A percentile compares a stretch with the other conserved stretches of the same genome.
Evolutionary conservation across 35 echinoderm and acorn worm species (phyloP).

Genomic region (Hemicentrotus pulcherrimus): DNA sequence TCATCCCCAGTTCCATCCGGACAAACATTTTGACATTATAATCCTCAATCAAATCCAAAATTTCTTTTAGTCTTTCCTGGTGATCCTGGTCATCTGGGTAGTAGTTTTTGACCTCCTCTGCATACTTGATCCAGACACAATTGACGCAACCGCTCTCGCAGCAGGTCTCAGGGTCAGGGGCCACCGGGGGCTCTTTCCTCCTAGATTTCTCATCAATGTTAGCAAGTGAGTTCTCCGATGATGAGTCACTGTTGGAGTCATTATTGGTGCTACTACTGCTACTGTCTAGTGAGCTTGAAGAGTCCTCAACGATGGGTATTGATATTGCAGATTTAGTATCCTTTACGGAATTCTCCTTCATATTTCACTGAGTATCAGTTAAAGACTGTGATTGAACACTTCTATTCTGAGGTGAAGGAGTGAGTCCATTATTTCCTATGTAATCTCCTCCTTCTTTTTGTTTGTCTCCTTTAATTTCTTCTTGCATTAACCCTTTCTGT

Average conservation of each 20-base stretch:
- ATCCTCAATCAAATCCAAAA: constrained; percentile 82
- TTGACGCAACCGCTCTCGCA: constrained; percentile 94
- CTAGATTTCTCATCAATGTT: background rate
- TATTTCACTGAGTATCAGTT: background rate
- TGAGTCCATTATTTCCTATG: background rate
- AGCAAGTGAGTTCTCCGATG: background rate
- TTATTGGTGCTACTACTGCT: background rate
- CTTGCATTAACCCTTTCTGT: background rate
- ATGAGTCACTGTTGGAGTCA: background rate
- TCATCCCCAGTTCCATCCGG: constrained; percentile 79
- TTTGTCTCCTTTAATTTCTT: background rate
- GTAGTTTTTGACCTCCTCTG: constrained; percentile 74
- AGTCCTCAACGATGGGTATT: background rate
- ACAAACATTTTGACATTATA: constrained; percentile 93
- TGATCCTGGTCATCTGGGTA: constrained; percentile 50
- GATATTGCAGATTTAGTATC: background rate
- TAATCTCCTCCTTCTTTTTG: background rate
- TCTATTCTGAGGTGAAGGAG: background rate
- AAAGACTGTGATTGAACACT: background rate
- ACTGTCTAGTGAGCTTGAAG: background rate
- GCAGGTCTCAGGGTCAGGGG: constrained; percentile 94
- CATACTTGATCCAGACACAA: constrained; percentile 97
- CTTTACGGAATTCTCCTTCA: background rate
- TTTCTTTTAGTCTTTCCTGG: constrained; percentile 69
- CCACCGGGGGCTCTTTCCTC: constrained; percentile 30